A percentile compares a stretch with the other conserved stretches of the same genome.
Conservation (phyloP, 1,140 invertebrate species). For the Calliphora vicina region DNA sequence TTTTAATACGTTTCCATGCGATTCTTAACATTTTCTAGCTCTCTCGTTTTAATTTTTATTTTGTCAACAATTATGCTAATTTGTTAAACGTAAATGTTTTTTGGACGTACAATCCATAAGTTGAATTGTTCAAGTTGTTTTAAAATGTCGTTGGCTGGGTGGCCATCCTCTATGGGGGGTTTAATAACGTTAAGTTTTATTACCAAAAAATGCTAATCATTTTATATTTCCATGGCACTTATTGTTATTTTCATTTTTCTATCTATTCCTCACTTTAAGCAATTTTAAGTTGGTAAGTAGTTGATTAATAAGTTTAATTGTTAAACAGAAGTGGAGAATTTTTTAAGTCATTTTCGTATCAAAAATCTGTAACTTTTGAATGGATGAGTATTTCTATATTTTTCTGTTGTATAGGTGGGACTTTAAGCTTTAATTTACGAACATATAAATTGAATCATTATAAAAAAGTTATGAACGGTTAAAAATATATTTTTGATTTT, state of each 20-base stretch:
- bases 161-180: background rate
- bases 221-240: background rate
- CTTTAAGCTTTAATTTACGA: too few relatives aligned
- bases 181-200: conserved; percentile 24
- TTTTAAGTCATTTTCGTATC: too few relatives aligned
- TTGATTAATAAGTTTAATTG: too few relatives aligned
- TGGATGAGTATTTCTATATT: too few relatives aligned
- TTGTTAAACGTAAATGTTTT: conserved; percentile 9
- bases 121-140: background rate
- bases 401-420: too few relatives aligned
- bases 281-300: too few relatives aligned
- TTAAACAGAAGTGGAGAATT: too few relatives aligned
- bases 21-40: background rate
- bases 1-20: background rate
- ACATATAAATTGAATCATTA: too few relatives aligned
- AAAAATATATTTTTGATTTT: too few relatives aligned
- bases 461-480: too few relatives aligned
- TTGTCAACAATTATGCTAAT: conserved; percentile 37
- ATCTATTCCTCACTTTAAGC: too few relatives aligned
- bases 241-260: background rate
- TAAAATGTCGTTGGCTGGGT: background rate
- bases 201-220: conserved; percentile 31
- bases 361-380: too few relatives aligned
- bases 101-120: background rate
- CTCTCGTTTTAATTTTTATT: conserved; percentile 17